A percentile compares a stretch with the other conserved stretches of the same genome.
Conservation (phyloP, 2,797 vertebrate species). For the Benthosema pterotum region DNA sequence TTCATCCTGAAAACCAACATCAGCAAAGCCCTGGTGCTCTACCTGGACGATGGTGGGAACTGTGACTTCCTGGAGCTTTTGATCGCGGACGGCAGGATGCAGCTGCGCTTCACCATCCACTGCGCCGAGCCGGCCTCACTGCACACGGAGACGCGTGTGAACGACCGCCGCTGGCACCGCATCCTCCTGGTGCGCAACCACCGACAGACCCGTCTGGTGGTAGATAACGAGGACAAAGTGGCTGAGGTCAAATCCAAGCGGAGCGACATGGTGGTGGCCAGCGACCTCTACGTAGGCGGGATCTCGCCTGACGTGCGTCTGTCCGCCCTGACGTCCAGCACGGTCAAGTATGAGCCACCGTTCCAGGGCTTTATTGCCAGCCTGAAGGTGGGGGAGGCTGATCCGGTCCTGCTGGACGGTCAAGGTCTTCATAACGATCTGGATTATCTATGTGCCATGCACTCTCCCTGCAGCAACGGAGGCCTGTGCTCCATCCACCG, state of each 20-base stretch:
- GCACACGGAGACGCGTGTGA: conserved; percentile 82
- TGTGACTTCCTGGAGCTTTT: conserved; percentile 96
- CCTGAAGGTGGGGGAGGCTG: conserved; percentile 86
- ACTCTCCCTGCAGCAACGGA: conserved; percentile 88
- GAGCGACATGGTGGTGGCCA: conserved; percentile 91
- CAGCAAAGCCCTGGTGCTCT: conserved; percentile 89
- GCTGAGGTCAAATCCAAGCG: conserved; percentile 90
- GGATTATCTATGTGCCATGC: conserved; percentile 81
- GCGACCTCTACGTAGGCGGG: conserved; percentile 92
- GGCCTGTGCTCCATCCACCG: conserved; percentile 82
- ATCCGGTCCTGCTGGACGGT: conserved; percentile 86
- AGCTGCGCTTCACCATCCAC: conserved; percentile 91
- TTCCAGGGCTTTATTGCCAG: conserved; percentile 90
- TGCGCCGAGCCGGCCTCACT: conserved; percentile 90
- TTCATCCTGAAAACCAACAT: conserved; percentile 91
- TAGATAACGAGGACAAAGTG: conserved; percentile 88
- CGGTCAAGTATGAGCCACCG: conserved; percentile 92
- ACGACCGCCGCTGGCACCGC: conserved; percentile 92
- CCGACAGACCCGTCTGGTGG: conserved; percentile 83
- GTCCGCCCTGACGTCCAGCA: conserved; percentile 92
- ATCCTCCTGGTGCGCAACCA: conserved; percentile 85
- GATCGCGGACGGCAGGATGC: conserved; percentile 85
- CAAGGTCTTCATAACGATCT: conserved; percentile 88
- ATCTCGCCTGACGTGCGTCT: conserved; percentile 93
- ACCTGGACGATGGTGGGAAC: conserved; percentile 93